Base-by-base conservation (phyloP, 1,140 invertebrate species). In the Conus betulinus region DNA sequence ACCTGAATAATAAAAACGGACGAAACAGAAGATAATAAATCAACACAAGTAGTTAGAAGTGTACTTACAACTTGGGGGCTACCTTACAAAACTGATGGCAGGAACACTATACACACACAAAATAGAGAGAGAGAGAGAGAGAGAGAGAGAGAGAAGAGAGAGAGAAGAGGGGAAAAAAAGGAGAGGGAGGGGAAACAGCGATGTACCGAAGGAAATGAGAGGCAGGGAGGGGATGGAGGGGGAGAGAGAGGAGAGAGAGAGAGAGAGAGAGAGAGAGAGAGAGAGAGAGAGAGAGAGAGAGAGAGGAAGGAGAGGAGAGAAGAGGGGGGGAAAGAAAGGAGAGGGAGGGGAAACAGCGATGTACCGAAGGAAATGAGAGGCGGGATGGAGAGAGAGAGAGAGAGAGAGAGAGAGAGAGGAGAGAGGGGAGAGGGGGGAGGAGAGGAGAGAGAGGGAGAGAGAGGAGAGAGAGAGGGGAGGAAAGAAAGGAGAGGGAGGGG, bases 201-300 rank as follows among this genome's bases (percentile, higher is more conserved):
- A 81, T 11, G 13, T 57, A 57, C 13, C 6, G 6, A 13, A 71
- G 67, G 23, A 17, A 7, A 71, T 71, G 8, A 20, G 17, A 71
- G 5, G 20, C 67, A 71, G 20, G 8, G 23, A 71, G 17, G 8
- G 6, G 13, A 71, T 17, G 8, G 67, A 71, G 67, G 20, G 8
- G 5, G 17, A 71, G 7, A 71, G 13, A 71, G 67, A 71, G 20
- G 67, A 71, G 67, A 23, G 67, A 20, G 11, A 71, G 11, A 71
- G 11, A 71, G 11, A 71, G 13, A 71, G 67, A 71, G 67, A 82
- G n/a, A 7, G 1, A 20, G 27, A 23, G 84, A 25, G 1, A 27
- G 55, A 85, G 23, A 85, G 60, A 63, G 60, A n/a, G n/a, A 63
- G 60, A 63, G 60, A 63, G 60, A 63, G 76, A 78, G 76, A 25